Evolutionary conservation across 2,797 vertebrate species (phyloP).

Genomic region (Mus spretus): DNA sequence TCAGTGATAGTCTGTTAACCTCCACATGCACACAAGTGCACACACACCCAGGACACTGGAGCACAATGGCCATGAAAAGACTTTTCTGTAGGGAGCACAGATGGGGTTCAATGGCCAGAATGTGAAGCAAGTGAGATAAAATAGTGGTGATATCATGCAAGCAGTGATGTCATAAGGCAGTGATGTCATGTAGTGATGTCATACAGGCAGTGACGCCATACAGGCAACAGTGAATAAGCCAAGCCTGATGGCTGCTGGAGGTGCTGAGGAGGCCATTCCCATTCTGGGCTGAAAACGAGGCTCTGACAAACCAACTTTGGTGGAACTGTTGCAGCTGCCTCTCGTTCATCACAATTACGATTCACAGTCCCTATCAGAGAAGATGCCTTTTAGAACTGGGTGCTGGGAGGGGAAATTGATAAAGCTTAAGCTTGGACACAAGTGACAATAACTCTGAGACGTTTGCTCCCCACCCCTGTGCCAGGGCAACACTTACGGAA

Average conservation of each 20-base stretch:
- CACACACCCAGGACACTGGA: background rate
- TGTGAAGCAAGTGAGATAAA: background rate
- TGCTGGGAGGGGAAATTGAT: slow-evolving; percentile 30
- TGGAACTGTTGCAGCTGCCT: background rate
- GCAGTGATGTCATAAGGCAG: background rate
- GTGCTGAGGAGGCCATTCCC: background rate
- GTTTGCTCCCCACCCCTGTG: background rate
- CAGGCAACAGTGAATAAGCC: background rate
- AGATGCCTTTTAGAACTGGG: slow-evolving; percentile 19
- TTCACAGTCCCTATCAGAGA: slow-evolving; percentile 50
- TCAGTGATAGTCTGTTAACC: background rate
- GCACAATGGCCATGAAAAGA: background rate
- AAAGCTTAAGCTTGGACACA: background rate
- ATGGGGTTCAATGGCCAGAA: background rate
- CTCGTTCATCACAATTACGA: slow-evolving; percentile 70
- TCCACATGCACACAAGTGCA: background rate
- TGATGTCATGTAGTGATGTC: background rate
- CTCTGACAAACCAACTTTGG: slow-evolving; percentile 66
- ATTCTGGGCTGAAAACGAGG: slow-evolving; percentile 15
- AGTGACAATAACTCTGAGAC: slow-evolving; percentile 52
- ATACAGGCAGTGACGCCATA: fast-evolving
- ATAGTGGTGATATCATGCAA: background rate
- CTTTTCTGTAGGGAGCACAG: background rate
- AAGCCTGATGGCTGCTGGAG: slow-evolving; percentile 10
- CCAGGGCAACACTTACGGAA: slow-evolving; percentile 48